A percentile compares a stretch with the other conserved stretches of the same genome.
Conservation (phyloP, 2,888 invertebrate species). For the Pediacus dermestoides region DNA sequence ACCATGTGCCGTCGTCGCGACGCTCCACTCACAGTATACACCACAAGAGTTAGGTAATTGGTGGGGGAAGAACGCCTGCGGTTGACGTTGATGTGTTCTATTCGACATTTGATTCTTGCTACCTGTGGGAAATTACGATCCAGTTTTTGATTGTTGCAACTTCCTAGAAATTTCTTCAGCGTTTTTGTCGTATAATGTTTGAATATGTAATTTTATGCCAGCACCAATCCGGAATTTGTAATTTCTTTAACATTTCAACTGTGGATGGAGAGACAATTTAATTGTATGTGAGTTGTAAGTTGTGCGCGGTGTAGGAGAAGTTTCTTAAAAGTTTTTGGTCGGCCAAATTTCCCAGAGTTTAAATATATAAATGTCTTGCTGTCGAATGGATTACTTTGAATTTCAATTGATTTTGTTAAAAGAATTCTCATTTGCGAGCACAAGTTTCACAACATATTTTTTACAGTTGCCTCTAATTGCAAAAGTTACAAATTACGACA, state of each 20-base stretch:
- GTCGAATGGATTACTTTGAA: too few relatives aligned
- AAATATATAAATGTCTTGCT: too few relatives aligned
- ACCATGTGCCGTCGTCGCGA: slow-evolving; percentile 44
- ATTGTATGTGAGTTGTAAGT: slow-evolving; percentile 10
- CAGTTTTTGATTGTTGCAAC: slow-evolving; percentile 35
- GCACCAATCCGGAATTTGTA: slow-evolving; percentile 23
- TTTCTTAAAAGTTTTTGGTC: background rate
- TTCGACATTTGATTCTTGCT: slow-evolving; percentile 41
- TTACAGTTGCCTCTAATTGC: too few relatives aligned
- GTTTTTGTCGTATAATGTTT: slow-evolving; percentile 19
- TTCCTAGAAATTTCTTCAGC: slow-evolving; percentile 22
- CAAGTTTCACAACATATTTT: too few relatives aligned
- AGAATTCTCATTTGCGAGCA: too few relatives aligned
- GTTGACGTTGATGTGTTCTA: slow-evolving; percentile 41
- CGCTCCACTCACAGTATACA: slow-evolving; percentile 27
- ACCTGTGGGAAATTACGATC: slow-evolving; percentile 42
- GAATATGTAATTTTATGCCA: slow-evolving; percentile 26
- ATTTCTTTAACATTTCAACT: slow-evolving; percentile 15
- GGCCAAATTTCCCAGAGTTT: too few relatives aligned
- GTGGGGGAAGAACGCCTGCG: slow-evolving; percentile 37
- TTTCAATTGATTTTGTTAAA: too few relatives aligned
- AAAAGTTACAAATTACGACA: too few relatives aligned
- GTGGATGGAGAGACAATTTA: slow-evolving; percentile 8
- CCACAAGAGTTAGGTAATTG: slow-evolving; percentile 16
- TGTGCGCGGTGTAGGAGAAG: background rate